Base-by-base conservation (phyloP, 2,888 invertebrate species). In the Ophion ellenae region DNA sequence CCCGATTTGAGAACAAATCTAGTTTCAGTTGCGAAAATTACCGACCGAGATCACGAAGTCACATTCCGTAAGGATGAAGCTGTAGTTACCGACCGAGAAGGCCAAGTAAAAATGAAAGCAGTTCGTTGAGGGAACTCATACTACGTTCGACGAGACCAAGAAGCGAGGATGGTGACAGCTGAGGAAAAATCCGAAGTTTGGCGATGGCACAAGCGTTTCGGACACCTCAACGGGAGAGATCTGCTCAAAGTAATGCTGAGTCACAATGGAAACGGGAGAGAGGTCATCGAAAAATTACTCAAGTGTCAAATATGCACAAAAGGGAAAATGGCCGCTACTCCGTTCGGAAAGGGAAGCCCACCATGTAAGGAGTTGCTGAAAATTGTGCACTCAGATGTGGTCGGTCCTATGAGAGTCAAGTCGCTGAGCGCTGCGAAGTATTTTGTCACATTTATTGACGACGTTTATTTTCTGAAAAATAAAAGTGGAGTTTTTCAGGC, bases 341-440 rank as follows among this genome's bases (percentile, higher is more conserved):
- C 83, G 17, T 83, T 83, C 32, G 45, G 59, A 2, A 78, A 83
- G 36, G 63, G 77, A 9, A 32, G 24, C 4, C n/a, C 10, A 53
- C 69, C 70, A 36, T 70, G 76, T 14, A 9, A 36, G 0, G 47
- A 77, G 32, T 40, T 36, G 20, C 47, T 83, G 9, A 88, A 90
- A 11, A 83, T 90, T n/a, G 80, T 91, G 1, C 90, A 90, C 64
- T 86, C 88, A 1, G 90, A 89, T 75, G 82, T 91, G 2, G 89
- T 87, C 32, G 81, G 79, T 53, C 81, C 79, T 0, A 40, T 85
- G 32, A 71, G 83, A 14, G 66, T 47, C 9, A 47, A 78, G 4
- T 77, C 84, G 20, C 14, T 36, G 32, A 53, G 66, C 3, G 59
- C 78, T 24, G 78, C 76, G 1, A 71, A 20, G 32, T 87, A 78